Evolutionary conservation across 2,888 invertebrate species (phyloP), one percentile per base, ranked within the genome.

Genomic region (Anorthoa munda): DNA sequence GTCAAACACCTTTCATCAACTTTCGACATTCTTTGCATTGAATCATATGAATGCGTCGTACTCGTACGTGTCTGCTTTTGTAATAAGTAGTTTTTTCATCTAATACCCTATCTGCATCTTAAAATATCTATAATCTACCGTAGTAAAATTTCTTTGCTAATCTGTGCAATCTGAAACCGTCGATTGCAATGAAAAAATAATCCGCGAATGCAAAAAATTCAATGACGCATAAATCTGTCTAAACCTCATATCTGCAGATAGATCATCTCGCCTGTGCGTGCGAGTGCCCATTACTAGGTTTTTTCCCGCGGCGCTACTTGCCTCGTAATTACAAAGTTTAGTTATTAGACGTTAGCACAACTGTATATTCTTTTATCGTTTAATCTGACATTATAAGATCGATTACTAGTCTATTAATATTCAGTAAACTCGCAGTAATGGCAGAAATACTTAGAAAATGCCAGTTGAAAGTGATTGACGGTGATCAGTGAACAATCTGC

Each of bases 221-320:
- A 75, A 68, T 79, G 79, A 75, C 70, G 81, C 73, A 86, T 85
- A 87, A 85, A 87, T 85, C 88, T 87, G 85, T 86, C 88, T 88
- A 87, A 88, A 85, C 83, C 82, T 87, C 87, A 90, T 90, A 91
- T 88, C 91, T 88, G 82, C 86, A 88, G 88, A 89, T 89, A 88
- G 87, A 90, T 90, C 88, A 90, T 89, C 87, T 83, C 81, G 77
- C 88, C 88, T 88, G 89, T 87, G 91, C 89, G 89, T 88, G 85
- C 88, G 83, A 87, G 87, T 88, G 86, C 88, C 81, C 81, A 79
- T 82, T 85, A 79, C 86, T 87, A 86, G 74, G 83, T 91, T 94
- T 94, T 94, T 93, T 90, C 89, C 85, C 72, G 82, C 88, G 89
- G 89, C 90, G 89, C 89, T 90, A 90, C 90, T 91, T 85, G 89